phyloP scores from a whole-genome alignment of 1,140 invertebrate genomes.

The Sinonovacula constricta region DNA sequence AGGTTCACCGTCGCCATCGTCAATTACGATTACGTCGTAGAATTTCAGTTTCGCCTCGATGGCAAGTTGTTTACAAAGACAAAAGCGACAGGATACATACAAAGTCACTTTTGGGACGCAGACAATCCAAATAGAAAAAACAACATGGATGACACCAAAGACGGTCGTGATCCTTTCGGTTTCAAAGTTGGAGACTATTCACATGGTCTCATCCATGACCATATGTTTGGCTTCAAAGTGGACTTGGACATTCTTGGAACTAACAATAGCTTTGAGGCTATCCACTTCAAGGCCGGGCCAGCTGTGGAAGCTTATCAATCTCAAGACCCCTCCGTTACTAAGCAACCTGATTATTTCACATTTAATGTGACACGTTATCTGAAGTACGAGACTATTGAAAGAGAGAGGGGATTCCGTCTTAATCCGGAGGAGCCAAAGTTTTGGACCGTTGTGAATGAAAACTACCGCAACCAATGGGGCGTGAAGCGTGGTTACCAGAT shows the following conservation, averaged over 20 bases:
- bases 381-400: conserved; percentile 8
- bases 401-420: conserved; percentile 3
- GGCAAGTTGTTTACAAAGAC: conserved; percentile 41
- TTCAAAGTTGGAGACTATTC: conserved; percentile 25
- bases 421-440: not conserved
- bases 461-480: conserved; percentile 30
- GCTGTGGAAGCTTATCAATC: conserved; percentile 13
- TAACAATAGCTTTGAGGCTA: conserved; percentile 37
- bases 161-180: conserved; percentile 19
- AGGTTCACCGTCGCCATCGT: conserved; percentile 5
- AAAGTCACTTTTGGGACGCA: conserved; percentile 47
- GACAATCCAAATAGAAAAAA: conserved; percentile 19
- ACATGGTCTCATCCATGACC: conserved; percentile 38
- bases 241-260: conserved; percentile 40
- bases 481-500: conserved; percentile 17
- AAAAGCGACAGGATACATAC: conserved; percentile 57
- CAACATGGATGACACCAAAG: not conserved
- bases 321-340: not conserved
- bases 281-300: conserved; percentile 20
- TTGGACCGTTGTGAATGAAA: conserved; percentile 13
- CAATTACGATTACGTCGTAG: conserved; percentile 61
- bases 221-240: conserved; percentile 40
- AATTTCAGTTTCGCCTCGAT: conserved; percentile 52
- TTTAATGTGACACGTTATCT: conserved; percentile 20
- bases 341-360: conserved; percentile 6